Evolutionary conservation across 2,888 invertebrate genomes (phyloP).

Genomic region (Bedellia somnulentella): DNA sequence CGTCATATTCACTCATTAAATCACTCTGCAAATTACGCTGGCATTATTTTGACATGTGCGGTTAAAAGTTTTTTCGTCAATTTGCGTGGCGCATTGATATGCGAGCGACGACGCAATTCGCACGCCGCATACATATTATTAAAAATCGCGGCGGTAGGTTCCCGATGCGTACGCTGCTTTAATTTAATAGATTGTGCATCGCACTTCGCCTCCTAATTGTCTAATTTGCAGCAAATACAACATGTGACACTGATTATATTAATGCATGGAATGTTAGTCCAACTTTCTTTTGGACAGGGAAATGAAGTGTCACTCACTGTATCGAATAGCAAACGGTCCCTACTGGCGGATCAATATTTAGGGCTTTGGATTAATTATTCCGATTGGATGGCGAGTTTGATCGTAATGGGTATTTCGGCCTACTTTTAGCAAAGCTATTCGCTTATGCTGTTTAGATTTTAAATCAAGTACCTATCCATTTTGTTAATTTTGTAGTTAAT

Average conservation of each 20-base stretch:
- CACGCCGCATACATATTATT: conserved; percentile 57
- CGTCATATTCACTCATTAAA: no score
- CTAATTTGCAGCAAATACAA: conserved; percentile 58
- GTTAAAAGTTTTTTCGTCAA: conserved; percentile 45
- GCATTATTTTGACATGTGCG: conserved; percentile 25
- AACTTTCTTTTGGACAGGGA: conserved; percentile 56
- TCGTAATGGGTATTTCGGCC: no score
- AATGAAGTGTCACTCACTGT: conserved; percentile 25
- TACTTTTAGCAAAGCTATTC: no score
- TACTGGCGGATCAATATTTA: conserved; percentile 6
- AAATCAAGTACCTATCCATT: no score
- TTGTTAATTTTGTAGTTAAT: no score
- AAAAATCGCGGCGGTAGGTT: conserved; percentile 58
- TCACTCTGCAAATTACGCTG: conserved; percentile 12
- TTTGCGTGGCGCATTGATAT: conserved; percentile 50
- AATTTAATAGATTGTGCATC: conserved; percentile 53
- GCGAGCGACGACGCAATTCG: conserved; percentile 44
- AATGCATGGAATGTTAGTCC: conserved; percentile 40
- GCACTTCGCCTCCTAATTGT: conserved; percentile 51
- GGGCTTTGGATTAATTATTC: not conserved
- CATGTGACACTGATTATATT: conserved; percentile 40
- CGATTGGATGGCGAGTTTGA: not conserved
- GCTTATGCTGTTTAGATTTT: no score
- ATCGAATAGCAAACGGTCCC: conserved; percentile 38
- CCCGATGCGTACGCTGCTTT: conserved; percentile 44